Percentiles rank a stretch among this genome's conserved stretches.
Evolutionary conservation across 2,888 invertebrate genomes (phyloP).

Genomic region (Sphaerophoria rueppellii): DNA sequence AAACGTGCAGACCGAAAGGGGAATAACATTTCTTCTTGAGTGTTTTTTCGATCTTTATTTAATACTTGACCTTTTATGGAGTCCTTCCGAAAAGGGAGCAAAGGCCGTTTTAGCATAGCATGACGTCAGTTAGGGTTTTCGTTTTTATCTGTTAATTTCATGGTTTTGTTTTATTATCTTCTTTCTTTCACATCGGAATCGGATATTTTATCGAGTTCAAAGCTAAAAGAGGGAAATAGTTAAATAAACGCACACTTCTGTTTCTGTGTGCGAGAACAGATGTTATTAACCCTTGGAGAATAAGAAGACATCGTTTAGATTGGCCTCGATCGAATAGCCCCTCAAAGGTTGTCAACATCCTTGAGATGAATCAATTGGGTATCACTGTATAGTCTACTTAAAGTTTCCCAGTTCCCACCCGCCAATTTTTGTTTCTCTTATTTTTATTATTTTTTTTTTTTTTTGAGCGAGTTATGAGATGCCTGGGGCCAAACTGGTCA

Average conservation of each 20-base stretch:
- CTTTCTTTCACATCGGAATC: neutral
- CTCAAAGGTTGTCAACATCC: conserved; percentile 15
- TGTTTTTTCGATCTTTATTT: conserved; percentile 35
- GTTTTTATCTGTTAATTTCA: neutral
- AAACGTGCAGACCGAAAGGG: conserved; percentile 8
- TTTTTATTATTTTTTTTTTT: too few relatives aligned
- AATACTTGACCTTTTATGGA: conserved; percentile 45
- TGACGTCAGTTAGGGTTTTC: conserved; percentile 30
- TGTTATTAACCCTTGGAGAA: conserved; percentile 26
- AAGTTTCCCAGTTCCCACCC: neutral
- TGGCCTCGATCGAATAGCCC: neutral
- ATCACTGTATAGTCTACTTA: neutral
- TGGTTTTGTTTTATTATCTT: conserved; percentile 6
- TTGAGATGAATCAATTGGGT: conserved; percentile 32
- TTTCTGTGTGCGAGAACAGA: conserved; percentile 5
- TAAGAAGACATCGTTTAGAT: neutral
- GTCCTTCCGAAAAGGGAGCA: neutral
- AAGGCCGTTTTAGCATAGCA: conserved; percentile 9
- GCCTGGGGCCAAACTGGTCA: neutral
- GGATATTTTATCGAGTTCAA: conserved; percentile 2
- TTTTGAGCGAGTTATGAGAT: neutral
- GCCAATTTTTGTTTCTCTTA: too few relatives aligned
- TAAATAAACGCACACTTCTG: neutral
- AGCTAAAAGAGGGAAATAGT: conserved; percentile 19
- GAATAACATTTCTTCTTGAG: conserved; percentile 53